A percentile compares a stretch with the other conserved stretches of the same genome.
Conservation (phyloP, 2,113 vertebrate species). For the Ameiurus melas region DNA sequence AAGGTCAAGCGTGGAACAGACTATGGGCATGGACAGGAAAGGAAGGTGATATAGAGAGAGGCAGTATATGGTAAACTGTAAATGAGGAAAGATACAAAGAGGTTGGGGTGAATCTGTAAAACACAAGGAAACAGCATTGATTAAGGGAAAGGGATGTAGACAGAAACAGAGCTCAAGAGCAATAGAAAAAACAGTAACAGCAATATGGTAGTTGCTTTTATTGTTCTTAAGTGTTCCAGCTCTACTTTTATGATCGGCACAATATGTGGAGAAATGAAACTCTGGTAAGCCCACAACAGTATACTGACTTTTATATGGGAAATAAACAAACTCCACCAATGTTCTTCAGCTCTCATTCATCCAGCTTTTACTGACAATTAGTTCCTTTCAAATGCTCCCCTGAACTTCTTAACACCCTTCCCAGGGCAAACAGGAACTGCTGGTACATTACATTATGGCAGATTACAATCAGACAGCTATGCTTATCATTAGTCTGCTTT, state of each 20-base stretch:
- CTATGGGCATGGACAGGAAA: slow-evolving; percentile 35
- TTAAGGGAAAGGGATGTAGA: background rate
- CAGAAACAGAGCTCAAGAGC: background rate
- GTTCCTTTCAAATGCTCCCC: background rate
- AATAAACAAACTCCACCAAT: background rate
- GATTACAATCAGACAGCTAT: slow-evolving; percentile 1
- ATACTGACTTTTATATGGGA: background rate
- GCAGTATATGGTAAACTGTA: slow-evolving; percentile 22
- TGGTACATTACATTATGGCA: slow-evolving; percentile 6
- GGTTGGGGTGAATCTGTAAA: background rate
- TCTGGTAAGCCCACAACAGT: background rate
- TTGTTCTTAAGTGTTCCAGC: background rate
- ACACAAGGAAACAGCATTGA: background rate
- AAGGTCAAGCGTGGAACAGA: slow-evolving; percentile 46
- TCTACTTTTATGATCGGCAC: background rate
- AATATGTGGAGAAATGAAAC: background rate
- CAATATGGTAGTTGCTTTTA: background rate
- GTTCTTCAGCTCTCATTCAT: background rate
- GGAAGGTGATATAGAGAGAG: slow-evolving; percentile 31
- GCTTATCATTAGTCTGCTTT: slow-evolving; percentile 37
- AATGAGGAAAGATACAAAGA: background rate
- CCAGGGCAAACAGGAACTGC: background rate
- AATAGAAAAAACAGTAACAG: background rate
- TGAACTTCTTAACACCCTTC: background rate
- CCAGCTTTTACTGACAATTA: background rate